These are phyloP conservation scores for Acrobasis suavella DNA, from an alignment of 2,888 invertebrate genomes.

Conservation along the genomic window DNA sequence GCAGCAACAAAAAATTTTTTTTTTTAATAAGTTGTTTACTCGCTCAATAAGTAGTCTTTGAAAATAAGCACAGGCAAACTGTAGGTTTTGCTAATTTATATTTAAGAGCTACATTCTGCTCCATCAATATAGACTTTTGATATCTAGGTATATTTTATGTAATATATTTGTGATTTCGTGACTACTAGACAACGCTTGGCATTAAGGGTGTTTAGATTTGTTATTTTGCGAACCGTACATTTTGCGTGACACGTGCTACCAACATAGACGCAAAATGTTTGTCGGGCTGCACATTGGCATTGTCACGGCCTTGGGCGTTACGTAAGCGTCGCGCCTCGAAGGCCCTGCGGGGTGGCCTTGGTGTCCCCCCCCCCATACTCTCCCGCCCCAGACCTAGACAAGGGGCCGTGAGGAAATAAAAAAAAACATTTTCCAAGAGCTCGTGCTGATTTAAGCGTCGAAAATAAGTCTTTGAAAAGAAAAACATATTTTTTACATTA, in stretches of 20 bases:
- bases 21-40: too few relatives aligned
- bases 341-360: slow-evolving; percentile 59
- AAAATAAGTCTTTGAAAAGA: not conserved
- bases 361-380: slow-evolving; percentile 34
- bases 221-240: slow-evolving; percentile 4
- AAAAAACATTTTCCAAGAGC: not conserved
- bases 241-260: not conserved
- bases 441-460: not conserved
- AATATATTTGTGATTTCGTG: too few relatives aligned
- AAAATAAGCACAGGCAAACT: too few relatives aligned
- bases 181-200: too few relatives aligned
- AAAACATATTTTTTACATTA: not conserved
- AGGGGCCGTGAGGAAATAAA: slow-evolving; percentile 24
- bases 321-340: slow-evolving; percentile 67
- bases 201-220: too few relatives aligned
- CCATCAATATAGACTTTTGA: too few relatives aligned
- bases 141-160: too few relatives aligned
- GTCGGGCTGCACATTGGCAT: slow-evolving; percentile 39
- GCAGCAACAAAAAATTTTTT: too few relatives aligned
- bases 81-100: too few relatives aligned
- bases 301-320: slow-evolving; percentile 59
- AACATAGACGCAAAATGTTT: not conserved
- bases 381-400: slow-evolving; percentile 30
- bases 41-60: too few relatives aligned
- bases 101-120: too few relatives aligned